A percentile compares a stretch with the other conserved stretches of the same genome.
phyloP scores from a whole-genome alignment of 2,797 vertebrate species.

The Fratercula arctica region DNA sequence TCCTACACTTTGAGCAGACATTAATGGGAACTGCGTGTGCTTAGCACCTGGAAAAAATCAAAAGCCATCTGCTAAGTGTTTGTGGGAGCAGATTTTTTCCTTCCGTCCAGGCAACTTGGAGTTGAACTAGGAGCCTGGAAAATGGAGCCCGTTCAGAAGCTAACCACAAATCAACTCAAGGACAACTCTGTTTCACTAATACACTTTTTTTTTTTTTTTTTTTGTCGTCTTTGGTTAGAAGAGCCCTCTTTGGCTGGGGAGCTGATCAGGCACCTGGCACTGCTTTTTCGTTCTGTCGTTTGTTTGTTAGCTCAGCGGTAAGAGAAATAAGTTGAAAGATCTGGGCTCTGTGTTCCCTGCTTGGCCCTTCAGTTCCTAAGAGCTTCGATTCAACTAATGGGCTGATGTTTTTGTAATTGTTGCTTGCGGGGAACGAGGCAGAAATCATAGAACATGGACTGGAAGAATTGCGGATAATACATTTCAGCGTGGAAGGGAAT shows the following conservation, averaged over 20 bases:
- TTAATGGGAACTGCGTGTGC: neutral
- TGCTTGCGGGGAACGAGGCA: neutral
- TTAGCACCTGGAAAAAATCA: constrained; percentile 3
- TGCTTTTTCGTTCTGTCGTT: neutral
- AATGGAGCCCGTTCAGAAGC: neutral
- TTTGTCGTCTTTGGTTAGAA: neutral
- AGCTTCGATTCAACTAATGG: accelerated
- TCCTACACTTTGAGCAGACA: neutral
- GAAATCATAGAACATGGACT: neutral
- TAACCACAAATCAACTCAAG: neutral
- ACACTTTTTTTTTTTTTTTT: accelerated
- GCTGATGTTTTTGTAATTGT: neutral
- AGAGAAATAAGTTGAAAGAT: neutral
- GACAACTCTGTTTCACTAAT: neutral
- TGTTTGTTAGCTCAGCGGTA: neutral
- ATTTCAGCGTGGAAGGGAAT: neutral
- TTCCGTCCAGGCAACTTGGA: neutral
- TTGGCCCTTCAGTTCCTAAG: neutral
- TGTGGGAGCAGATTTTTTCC: neutral
- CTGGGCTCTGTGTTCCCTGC: neutral
- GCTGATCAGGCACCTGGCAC: neutral
- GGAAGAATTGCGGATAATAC: neutral
- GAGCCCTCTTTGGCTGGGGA: neutral
- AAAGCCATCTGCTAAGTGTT: constrained; percentile 25
- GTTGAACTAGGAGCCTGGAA: neutral